Evolutionary conservation across 2,113 vertebrate species (phyloP).

Genomic region (Elachura formosa): DNA sequence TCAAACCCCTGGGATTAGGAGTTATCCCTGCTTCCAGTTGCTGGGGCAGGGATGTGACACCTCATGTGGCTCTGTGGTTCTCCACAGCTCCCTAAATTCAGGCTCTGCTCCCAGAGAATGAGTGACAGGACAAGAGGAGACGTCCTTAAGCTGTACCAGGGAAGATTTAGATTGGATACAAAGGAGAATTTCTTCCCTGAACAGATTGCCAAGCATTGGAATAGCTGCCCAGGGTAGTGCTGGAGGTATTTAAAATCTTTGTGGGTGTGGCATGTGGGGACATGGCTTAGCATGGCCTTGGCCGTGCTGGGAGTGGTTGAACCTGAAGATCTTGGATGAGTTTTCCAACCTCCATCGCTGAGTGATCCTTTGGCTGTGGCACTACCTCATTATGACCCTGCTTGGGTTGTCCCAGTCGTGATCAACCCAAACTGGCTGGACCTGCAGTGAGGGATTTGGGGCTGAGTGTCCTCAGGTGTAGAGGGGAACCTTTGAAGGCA

Average conservation of each 20-base stretch:
- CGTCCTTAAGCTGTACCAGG: not conserved
- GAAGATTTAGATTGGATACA: not conserved
- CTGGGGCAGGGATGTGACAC: not conserved
- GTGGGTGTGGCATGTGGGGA: not conserved
- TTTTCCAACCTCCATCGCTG: not conserved
- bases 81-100: rapidly evolving
- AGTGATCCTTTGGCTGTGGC: not conserved
- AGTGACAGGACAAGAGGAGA: not conserved
- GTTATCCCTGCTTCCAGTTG: not conserved
- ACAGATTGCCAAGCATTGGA: not conserved
- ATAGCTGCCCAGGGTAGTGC: not conserved
- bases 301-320: not conserved
- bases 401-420: not conserved
- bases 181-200: not conserved
- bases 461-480: rapidly evolving
- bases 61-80: not conserved
- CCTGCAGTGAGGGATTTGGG: rapidly evolving
- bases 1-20: not conserved
- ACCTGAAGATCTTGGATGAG: not conserved
- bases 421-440: not conserved
- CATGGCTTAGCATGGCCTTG: not conserved
- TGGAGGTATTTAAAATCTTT: not conserved
- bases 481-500: not conserved
- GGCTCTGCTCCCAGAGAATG: not conserved
- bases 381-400: rapidly evolving